Evolutionary conservation across 23 tunicate species (phyloP).

Genomic region (Clavelina lepadiformis): DNA sequence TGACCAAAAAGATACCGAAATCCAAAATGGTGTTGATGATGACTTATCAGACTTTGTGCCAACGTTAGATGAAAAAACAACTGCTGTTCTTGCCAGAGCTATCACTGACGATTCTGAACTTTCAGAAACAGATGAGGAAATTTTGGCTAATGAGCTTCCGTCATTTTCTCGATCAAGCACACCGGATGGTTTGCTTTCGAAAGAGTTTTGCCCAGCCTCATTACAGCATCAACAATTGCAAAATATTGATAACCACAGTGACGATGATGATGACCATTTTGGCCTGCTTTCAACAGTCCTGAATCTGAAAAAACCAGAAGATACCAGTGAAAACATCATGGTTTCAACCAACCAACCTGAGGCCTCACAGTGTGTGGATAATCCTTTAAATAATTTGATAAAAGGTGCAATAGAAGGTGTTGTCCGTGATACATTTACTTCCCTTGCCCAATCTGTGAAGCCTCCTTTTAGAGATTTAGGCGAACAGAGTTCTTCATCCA

Average conservation of each 20-base stretch:
- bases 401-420: constrained; percentile 10
- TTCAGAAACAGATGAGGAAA: constrained; percentile 75
- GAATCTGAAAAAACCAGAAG: too few species aligned
- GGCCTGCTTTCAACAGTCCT: constrained; percentile 24
- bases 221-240: constrained; percentile 6
- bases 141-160: constrained; percentile 42
- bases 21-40: constrained; percentile 17
- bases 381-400: not conserved
- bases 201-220: constrained; percentile 2
- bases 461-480: not conserved
- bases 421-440: constrained; percentile 7
- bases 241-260: not conserved
- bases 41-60: constrained; percentile 68
- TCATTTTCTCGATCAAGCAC: constrained; percentile 24
- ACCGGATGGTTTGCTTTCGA: constrained; percentile 3
- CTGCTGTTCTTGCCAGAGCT: constrained; percentile 69
- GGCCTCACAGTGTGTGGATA: too few species aligned
- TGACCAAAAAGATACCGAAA: not conserved
- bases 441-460: constrained; percentile 2
- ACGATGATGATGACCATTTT: constrained; percentile 39
- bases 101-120: constrained; percentile 39
- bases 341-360: not conserved
- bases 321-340: not conserved
- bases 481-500: constrained; percentile 8
- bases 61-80: constrained; percentile 48